phyloP scores from a whole-genome alignment of 1,140 invertebrate genomes.

The Brachionus koreanus region DNA sequence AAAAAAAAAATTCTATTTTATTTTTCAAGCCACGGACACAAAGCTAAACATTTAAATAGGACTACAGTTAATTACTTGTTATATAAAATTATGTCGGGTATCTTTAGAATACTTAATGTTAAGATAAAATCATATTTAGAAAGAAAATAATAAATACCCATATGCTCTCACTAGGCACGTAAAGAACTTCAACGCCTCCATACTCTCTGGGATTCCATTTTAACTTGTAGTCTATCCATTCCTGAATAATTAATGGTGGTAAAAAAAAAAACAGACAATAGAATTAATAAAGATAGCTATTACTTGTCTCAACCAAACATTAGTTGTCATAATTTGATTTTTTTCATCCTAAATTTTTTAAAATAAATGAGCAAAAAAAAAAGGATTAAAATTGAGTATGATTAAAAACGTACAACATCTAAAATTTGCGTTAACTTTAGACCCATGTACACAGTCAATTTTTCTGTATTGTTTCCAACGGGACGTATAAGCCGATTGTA shows the following conservation, averaged over 20 bases:
- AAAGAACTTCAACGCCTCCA: constrained; percentile 78
- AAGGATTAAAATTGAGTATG: not conserved
- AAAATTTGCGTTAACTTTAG: constrained; percentile 97
- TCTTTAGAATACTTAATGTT: not conserved
- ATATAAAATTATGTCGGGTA: constrained; percentile 95
- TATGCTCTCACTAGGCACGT: constrained; percentile 92
- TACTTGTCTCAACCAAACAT: constrained; percentile 70
- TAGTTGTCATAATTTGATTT: constrained; percentile 98
- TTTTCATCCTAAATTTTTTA: constrained; percentile 79
- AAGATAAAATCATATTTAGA: not conserved
- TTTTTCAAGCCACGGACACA: not conserved
- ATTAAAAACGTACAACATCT: constrained; percentile 80
- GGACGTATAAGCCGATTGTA: constrained; percentile 98
- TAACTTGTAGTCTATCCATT: constrained; percentile 96
- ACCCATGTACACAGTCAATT: constrained; percentile 89
- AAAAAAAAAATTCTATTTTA: not conserved
- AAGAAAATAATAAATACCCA: constrained; percentile 68
- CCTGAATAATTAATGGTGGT: constrained; percentile 71
- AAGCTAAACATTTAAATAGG: not conserved
- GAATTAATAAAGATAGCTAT: no score
- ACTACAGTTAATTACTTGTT: constrained; percentile 75
- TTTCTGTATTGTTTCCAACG: constrained; percentile 93
- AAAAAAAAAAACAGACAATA: no score
- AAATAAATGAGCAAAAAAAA: not conserved
- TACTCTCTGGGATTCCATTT: constrained; percentile 97